phyloP scores from a whole-genome alignment of 2,888 invertebrate species.

The Apomyelois bistriatella region DNA sequence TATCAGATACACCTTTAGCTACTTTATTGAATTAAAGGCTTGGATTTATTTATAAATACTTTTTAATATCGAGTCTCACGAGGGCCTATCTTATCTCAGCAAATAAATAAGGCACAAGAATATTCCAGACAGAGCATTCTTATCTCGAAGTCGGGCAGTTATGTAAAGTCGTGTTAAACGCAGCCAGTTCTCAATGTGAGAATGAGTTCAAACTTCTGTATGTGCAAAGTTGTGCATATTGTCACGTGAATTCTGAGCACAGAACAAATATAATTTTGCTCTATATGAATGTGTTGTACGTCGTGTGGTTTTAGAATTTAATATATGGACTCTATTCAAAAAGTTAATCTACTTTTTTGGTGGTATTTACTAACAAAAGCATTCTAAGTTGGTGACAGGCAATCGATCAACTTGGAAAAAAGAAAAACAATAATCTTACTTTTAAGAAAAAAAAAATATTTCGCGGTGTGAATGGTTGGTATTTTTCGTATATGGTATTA shows the following conservation, averaged over 20 bases:
- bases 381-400: no score
- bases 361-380: no score
- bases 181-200: constrained; percentile 22
- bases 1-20: no score
- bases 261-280: constrained; percentile 57
- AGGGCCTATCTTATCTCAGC: constrained; percentile 1
- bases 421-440: no score
- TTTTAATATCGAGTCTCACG: constrained; percentile 4
- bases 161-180: constrained; percentile 28
- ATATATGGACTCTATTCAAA: no score
- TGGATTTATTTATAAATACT: not conserved
- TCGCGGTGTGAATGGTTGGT: no score
- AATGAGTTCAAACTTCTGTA: constrained; percentile 26
- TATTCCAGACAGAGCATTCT: constrained; percentile 2
- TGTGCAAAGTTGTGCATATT: constrained; percentile 34
- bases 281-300: constrained; percentile 40
- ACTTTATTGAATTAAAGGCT: not conserved
- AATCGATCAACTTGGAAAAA: no score
- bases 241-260: constrained; percentile 45
- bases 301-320: no score
- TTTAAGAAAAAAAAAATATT: no score
- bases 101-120: constrained; percentile 10
- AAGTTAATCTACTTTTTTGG: no score
- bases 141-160: constrained; percentile 13
- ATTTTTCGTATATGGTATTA: no score